A percentile compares a stretch with the other conserved stretches of the same genome.
phyloP scores from a whole-genome alignment of 1,140 invertebrate species.

The Kradibia gibbosae region DNA sequence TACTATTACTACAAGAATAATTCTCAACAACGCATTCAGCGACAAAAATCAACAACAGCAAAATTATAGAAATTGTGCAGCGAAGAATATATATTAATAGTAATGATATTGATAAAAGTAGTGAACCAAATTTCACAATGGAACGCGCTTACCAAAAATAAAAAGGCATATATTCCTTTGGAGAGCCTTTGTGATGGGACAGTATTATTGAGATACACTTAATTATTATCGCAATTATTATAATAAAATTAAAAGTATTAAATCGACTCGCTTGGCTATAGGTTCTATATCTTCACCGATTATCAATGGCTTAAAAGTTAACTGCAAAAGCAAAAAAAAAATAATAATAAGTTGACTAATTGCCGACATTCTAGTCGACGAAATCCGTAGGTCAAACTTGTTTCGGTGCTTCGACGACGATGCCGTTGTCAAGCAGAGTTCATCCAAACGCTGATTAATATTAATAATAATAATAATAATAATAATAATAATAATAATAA shows the following conservation, averaged over 20 bases:
- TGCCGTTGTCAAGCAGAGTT: conserved; percentile 4
- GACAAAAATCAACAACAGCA: conserved; percentile 25
- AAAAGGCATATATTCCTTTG: conserved; percentile 25
- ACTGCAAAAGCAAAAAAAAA: conserved; percentile 26
- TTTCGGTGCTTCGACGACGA: background rate
- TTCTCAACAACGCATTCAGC: conserved; percentile 40
- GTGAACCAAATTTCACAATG: conserved; percentile 60
- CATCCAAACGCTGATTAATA: conserved; percentile 27
- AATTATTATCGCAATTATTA: conserved; percentile 17
- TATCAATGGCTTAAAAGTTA: conserved; percentile 28
- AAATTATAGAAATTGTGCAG: conserved; percentile 19
- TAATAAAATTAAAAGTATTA: conserved; percentile 33
- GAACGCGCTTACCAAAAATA: conserved; percentile 59
- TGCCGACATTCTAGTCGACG: conserved; percentile 1
- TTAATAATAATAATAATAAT: conserved; percentile 21
- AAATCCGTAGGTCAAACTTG: background rate
- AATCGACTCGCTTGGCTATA: conserved; percentile 50
- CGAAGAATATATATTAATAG: conserved; percentile 29
- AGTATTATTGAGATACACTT: conserved; percentile 12
- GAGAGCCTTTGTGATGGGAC: background rate
- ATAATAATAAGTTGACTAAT: conserved; percentile 28
- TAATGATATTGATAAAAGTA: conserved; percentile 35
- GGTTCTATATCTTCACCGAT: conserved; percentile 48
- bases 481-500: conserved; percentile 15
- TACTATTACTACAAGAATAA: conserved; percentile 38